Evolutionary conservation across 2,797 vertebrate species (phyloP).

Genomic region (Brachyrhaphis roseni): DNA sequence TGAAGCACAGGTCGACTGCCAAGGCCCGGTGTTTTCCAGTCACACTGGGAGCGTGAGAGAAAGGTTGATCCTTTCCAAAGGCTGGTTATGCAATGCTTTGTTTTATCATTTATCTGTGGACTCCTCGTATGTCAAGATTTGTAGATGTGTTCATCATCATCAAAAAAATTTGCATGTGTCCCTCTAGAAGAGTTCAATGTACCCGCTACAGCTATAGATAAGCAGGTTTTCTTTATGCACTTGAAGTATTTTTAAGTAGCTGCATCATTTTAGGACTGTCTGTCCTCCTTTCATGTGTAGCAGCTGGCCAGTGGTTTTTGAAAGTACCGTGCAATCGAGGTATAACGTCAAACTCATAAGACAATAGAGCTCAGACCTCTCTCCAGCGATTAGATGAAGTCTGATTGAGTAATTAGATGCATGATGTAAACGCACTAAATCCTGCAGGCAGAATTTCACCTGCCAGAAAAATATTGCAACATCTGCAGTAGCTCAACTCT

Average conservation of each 20-base stretch:
- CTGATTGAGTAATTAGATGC: neutral
- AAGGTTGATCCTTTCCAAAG: neutral
- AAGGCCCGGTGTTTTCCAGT: constrained; percentile 19
- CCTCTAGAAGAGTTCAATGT: neutral
- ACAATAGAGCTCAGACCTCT: no score
- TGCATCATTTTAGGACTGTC: constrained; percentile 1
- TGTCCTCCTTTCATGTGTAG: neutral
- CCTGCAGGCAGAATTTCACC: constrained; percentile 8
- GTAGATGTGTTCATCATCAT: neutral
- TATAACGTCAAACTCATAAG: neutral
- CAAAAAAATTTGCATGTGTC: neutral
- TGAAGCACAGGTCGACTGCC: constrained; percentile 21
- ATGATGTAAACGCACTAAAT: neutral
- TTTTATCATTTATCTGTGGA: neutral
- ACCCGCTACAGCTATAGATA: neutral
- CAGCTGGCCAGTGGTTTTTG: constrained; percentile 2
- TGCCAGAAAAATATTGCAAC: neutral
- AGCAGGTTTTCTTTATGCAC: constrained; percentile 2
- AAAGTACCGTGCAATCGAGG: neutral
- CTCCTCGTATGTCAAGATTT: neutral
- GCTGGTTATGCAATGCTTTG: constrained; percentile 10
- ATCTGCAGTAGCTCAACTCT: neutral
- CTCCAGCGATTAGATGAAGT: neutral
- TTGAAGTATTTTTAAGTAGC: neutral
- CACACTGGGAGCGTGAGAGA: neutral